Evolutionary conservation across 2,888 invertebrate species (phyloP).

Genomic region (Sinodicranocentrus sp.): DNA sequence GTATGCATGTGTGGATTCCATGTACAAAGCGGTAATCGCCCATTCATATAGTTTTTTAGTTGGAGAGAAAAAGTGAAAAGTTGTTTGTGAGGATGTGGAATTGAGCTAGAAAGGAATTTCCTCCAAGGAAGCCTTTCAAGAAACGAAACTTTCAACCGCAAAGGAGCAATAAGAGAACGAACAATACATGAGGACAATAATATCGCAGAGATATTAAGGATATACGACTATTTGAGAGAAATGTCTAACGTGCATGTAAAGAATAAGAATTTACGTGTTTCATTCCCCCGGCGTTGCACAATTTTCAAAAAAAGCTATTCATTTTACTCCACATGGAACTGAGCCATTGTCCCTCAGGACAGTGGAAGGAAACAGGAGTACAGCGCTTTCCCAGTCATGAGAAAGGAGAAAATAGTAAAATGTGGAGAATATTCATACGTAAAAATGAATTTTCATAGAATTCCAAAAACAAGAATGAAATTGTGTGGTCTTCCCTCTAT

Average conservation of each 20-base stretch:
- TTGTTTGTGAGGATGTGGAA: no score
- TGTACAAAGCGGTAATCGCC: background rate
- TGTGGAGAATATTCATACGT: no score
- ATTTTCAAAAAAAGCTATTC: slow-evolving; percentile 21
- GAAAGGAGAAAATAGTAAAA: background rate
- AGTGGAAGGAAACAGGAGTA: no score
- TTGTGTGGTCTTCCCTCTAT: no score
- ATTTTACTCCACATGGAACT: slow-evolving; percentile 19
- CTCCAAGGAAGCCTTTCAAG: background rate
- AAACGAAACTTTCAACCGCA: background rate
- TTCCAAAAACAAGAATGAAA: no score
- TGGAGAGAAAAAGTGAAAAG: background rate
- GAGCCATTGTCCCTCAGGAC: slow-evolving; percentile 27
- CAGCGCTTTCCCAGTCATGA: background rate
- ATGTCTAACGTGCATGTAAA: background rate
- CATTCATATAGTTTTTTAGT: background rate
- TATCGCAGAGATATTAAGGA: no score
- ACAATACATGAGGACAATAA: slow-evolving; percentile 43
- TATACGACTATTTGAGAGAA: no score
- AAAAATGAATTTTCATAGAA: no score
- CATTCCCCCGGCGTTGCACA: slow-evolving; percentile 14
- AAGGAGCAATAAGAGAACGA: slow-evolving; percentile 34
- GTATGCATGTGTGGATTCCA: background rate
- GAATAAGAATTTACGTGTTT: slow-evolving; percentile 31
- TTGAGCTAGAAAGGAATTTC: no score